phyloP scores from a whole-genome alignment of 2,113 vertebrate species.

The Callionymus lyra region DNA sequence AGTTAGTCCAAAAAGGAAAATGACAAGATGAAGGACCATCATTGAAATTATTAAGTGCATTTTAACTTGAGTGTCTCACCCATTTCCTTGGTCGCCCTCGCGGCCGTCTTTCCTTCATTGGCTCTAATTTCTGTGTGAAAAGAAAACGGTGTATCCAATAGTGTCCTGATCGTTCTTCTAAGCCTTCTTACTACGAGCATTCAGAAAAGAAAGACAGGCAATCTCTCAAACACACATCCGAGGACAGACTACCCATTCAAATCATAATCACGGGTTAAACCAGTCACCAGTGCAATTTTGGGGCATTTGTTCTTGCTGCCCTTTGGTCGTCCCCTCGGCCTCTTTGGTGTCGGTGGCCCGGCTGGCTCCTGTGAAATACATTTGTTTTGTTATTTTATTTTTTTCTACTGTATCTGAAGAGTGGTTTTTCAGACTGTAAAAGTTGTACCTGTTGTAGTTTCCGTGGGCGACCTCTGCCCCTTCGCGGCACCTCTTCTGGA shows the following conservation, averaged over 20 bases:
- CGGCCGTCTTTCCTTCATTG: constrained; percentile 85
- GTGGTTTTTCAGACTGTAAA: no score
- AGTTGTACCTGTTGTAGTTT: constrained; percentile 66
- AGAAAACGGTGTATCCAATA: constrained; percentile 7
- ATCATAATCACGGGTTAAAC: no score
- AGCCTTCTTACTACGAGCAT: no score
- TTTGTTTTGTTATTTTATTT: no score
- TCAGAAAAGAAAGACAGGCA: no score
- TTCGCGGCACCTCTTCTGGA: constrained; percentile 50
- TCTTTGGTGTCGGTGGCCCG: constrained; percentile 66
- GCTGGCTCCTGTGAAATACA: constrained; percentile 58
- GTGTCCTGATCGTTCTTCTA: constrained; percentile 1
- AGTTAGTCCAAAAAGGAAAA: no score
- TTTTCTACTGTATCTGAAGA: no score
- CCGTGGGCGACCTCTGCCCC: constrained; percentile 68
- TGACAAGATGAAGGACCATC: constrained; percentile 4
- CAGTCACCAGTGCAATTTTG: constrained; percentile 35
- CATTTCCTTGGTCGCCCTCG: constrained; percentile 98
- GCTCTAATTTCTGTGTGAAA: constrained; percentile 80
- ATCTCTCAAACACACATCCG: no score
- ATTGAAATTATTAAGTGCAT: constrained; percentile 15
- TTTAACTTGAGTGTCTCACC: constrained; percentile 75
- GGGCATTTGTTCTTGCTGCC: constrained; percentile 73
- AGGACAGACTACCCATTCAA: no score
- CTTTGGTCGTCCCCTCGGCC: constrained; percentile 70